Evolutionary conservation across 2,113 vertebrate genomes (phyloP).

Genomic region (Corythornis madagascariensis): DNA sequence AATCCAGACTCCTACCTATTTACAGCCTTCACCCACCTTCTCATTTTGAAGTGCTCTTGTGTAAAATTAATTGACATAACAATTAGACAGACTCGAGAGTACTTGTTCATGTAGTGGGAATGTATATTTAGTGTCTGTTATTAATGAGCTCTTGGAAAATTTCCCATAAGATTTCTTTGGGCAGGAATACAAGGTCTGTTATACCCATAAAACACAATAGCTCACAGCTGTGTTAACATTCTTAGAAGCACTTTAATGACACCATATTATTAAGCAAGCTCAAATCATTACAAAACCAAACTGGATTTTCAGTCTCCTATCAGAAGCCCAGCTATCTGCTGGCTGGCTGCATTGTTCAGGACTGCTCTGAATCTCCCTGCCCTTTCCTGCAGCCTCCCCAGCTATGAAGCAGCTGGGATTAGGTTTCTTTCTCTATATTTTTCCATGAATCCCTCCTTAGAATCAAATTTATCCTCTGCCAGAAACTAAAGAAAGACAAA

Average conservation of each 20-base stretch:
- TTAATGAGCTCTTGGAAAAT: constrained; percentile 32
- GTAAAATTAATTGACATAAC: not conserved
- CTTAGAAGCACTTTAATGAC: not conserved
- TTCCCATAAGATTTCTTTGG: not conserved
- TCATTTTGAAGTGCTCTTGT: not conserved
- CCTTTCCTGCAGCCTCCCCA: not conserved
- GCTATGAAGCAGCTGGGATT: not conserved
- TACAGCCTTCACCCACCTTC: not conserved
- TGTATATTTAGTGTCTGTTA: constrained; percentile 12
- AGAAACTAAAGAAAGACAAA: not conserved
- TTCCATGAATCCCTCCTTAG: not conserved
- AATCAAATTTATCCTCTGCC: not conserved
- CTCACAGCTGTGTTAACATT: constrained; percentile 3
- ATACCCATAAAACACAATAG: not conserved
- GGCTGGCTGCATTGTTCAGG: fast-evolving
- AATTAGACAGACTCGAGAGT: not conserved
- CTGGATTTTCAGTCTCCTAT: not conserved
- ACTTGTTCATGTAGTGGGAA: not conserved
- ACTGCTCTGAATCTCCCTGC: not conserved
- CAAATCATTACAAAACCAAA: not conserved
- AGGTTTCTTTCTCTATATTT: not conserved
- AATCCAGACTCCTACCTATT: not conserved
- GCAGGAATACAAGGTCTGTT: constrained; percentile 1
- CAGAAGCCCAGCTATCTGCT: not conserved
- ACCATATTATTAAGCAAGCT: not conserved